A percentile compares a stretch with the other conserved stretches of the same genome.
phyloP scores from a whole-genome alignment of 2,797 vertebrate species.

The Girardinus metallicus region DNA sequence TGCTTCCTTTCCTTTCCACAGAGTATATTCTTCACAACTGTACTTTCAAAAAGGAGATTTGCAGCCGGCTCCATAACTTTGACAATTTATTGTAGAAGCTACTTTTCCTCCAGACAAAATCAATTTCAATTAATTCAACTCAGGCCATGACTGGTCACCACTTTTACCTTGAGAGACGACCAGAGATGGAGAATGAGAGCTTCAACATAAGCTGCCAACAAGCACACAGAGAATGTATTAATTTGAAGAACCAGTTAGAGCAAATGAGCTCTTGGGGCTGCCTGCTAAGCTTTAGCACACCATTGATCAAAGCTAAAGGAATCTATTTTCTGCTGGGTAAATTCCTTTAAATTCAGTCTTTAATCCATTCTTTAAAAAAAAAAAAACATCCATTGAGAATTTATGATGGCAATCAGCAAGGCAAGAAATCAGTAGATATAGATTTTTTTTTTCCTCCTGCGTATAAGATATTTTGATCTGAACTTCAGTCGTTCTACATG shows the following conservation, averaged over 20 bases:
- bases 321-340: slow-evolving; percentile 35
- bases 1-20: slow-evolving; percentile 17
- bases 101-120: slow-evolving; percentile 70
- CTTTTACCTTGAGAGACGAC: slow-evolving; percentile 36
- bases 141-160: slow-evolving; percentile 41
- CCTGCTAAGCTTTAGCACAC: slow-evolving; percentile 8
- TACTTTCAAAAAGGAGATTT: slow-evolving; percentile 51
- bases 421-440: not conserved
- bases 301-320: slow-evolving; percentile 37
- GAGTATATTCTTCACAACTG: slow-evolving; percentile 36
- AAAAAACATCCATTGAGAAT: not conserved
- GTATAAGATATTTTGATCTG: not conserved
- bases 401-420: not conserved
- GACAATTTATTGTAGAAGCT: slow-evolving; percentile 69
- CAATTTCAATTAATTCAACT: slow-evolving; percentile 79
- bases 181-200: slow-evolving; percentile 49
- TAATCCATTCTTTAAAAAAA: slow-evolving; percentile 11
- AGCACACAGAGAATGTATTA: slow-evolving; percentile 36
- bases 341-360: slow-evolving; percentile 29
- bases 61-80: slow-evolving; percentile 38
- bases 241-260: slow-evolving; percentile 48
- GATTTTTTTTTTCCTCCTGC: not conserved
- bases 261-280: slow-evolving; percentile 27
- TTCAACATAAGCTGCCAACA: slow-evolving; percentile 45
- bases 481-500: not conserved